Evolutionary conservation across 2,888 invertebrate genomes (phyloP), one percentile per base, ranked within the genome.

Genomic region (Cataglyphis cursor): DNA sequence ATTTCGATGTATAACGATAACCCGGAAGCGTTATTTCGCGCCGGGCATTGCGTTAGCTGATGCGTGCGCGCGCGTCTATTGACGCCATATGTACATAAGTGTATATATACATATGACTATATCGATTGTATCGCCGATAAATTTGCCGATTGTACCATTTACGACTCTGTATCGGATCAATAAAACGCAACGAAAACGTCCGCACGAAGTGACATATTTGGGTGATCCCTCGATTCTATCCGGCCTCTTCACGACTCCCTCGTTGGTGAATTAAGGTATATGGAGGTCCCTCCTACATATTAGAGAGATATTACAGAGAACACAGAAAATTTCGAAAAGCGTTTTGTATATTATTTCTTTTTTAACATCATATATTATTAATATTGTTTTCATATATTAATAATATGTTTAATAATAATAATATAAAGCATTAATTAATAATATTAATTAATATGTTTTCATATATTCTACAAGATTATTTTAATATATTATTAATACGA

Each of bases 91-190:
- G 94, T 94, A 94, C 86, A 94, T 94, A 94, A 66, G 85, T 94
- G 94, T 94, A 94, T 83, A 93, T 94, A 94, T 84, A 86, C 21
- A 72, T 70, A 80, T 78, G 31, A 68, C 54, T 89, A 90, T 90
- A 87, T 89, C 87, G 87, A 93, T 91, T 92, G 91, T 92, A 92
- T 87, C 88, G 92, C 92, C 92, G 92, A 93, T 91, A 87, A 92
- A 93, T 92, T 92, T 93, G 92, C 92, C 93, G 92, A 93, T 87
- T 93, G 92, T 94, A 94, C 88, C 91, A 92, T 93, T 92, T 91
- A 93, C 88, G 73, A 93, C 88, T 94, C 88, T 94, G 91, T 94
- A 94, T 92, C 90, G 91, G 92, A 94, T 92, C 93, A 94, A 94
- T 94, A 94, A 94, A 92, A 88, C 80, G 84, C 87, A 86, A 85